Evolutionary conservation across 2,113 vertebrate genomes (phyloP).

Genomic region (Scatophagus argus): DNA sequence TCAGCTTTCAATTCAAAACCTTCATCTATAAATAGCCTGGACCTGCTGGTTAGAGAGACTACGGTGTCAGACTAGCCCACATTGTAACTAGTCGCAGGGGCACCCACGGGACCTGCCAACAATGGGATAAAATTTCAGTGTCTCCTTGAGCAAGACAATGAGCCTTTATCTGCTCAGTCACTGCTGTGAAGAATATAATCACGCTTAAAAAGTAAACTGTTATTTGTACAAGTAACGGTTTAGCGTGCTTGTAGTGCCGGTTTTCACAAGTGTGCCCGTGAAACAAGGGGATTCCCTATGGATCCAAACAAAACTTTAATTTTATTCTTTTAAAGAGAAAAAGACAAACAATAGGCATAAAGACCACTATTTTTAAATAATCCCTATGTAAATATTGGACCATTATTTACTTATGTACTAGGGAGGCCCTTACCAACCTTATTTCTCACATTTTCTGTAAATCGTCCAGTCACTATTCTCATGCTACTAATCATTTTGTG

Average conservation of each 20-base stretch:
- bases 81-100: slow-evolving; percentile 9
- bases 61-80: no score
- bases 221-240: slow-evolving; percentile 40
- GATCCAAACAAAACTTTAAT: background rate
- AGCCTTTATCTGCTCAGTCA: slow-evolving; percentile 10
- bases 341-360: background rate
- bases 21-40: slow-evolving; percentile 13
- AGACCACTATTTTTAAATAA: background rate
- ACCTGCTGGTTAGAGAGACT: background rate
- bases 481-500: background rate
- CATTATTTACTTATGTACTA: no score
- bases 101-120: background rate
- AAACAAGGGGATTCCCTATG: slow-evolving; percentile 7
- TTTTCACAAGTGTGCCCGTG: background rate
- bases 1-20: slow-evolving; percentile 4
- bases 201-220: slow-evolving; percentile 43
- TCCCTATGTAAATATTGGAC: no score
- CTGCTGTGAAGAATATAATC: slow-evolving; percentile 33
- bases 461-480: background rate
- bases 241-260: background rate
- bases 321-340: background rate
- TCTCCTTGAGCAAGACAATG: slow-evolving; percentile 23
- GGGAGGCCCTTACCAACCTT: background rate
- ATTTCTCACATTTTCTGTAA: background rate
- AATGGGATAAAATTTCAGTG: slow-evolving; percentile 17